phyloP scores from a whole-genome alignment of 2,113 vertebrate genomes.

The Cryptotis parvus region DNA sequence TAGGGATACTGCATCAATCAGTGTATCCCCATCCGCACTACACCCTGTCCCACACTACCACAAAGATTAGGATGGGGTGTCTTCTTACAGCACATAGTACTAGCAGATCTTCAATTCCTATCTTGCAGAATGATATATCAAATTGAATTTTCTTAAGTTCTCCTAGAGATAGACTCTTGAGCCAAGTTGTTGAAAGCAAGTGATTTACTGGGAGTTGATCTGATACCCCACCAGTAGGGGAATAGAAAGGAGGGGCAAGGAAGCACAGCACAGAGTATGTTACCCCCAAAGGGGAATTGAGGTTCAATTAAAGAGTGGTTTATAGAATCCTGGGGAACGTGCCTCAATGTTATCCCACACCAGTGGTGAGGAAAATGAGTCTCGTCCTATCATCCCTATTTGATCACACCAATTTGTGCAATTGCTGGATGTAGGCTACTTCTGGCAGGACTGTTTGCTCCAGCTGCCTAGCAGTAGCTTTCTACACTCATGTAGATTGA shows the following conservation, averaged over 20 bases:
- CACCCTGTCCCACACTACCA: not conserved
- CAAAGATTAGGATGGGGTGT: not conserved
- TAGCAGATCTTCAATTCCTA: not conserved
- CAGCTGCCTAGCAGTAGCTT: not conserved
- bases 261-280: not conserved
- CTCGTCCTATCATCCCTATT: too few relatives aligned
- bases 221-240: not conserved
- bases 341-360: not conserved
- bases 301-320: not conserved
- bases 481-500: not conserved
- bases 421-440: not conserved
- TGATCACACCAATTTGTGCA: not conserved
- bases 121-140: not conserved
- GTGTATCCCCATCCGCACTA: accelerated
- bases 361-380: not conserved
- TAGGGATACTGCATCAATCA: not conserved
- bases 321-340: not conserved
- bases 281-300: not conserved
- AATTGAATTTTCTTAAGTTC: not conserved
- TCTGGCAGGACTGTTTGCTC: not conserved
- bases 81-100: not conserved
- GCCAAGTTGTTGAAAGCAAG: not conserved
- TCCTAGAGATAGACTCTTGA: not conserved
- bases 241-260: not conserved
- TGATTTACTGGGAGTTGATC: not conserved